A percentile compares a stretch with the other conserved stretches of the same genome.
These are phyloP conservation scores for Meteorus cinctellus DNA, from an alignment of 2,888 invertebrate genomes.

Conservation along the genomic window DNA sequence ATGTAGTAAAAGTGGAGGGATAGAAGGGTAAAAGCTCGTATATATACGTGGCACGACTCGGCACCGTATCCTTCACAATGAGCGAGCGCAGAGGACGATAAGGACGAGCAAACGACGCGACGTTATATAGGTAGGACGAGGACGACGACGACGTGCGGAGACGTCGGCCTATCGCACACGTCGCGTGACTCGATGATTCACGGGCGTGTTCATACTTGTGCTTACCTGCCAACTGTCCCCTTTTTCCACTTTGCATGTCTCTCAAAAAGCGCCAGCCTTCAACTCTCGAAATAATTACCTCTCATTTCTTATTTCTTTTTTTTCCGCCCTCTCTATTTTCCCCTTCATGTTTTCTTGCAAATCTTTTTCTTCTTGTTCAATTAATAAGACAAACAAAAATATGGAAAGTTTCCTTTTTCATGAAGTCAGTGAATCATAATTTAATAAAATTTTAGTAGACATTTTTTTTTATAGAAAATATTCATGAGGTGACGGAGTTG, in stretches of 20 bases:
- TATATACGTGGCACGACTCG: conserved; percentile 14
- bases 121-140: conserved; percentile 45
- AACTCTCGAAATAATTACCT: background rate
- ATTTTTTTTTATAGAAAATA: too few species aligned
- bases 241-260: conserved; percentile 21
- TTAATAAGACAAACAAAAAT: too few species aligned
- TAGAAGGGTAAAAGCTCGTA: background rate
- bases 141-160: conserved; percentile 53
- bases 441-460: too few species aligned
- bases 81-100: conserved; percentile 41
- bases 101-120: conserved; percentile 47
- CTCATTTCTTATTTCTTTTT: background rate
- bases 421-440: too few species aligned
- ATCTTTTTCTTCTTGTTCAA: background rate
- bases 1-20: background rate
- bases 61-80: conserved; percentile 15
- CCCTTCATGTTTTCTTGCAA: background rate
- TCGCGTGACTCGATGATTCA: conserved; percentile 72
- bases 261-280: background rate
- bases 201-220: conserved; percentile 50
- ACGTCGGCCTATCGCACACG: conserved; percentile 48
- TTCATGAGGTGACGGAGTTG: too few species aligned
- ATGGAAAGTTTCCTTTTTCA: too few species aligned
- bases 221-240: conserved; percentile 43
- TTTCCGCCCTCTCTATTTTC: background rate